Evolutionary conservation across 1,140 invertebrate genomes (phyloP).

Genomic region (Brachionus koreanus): DNA sequence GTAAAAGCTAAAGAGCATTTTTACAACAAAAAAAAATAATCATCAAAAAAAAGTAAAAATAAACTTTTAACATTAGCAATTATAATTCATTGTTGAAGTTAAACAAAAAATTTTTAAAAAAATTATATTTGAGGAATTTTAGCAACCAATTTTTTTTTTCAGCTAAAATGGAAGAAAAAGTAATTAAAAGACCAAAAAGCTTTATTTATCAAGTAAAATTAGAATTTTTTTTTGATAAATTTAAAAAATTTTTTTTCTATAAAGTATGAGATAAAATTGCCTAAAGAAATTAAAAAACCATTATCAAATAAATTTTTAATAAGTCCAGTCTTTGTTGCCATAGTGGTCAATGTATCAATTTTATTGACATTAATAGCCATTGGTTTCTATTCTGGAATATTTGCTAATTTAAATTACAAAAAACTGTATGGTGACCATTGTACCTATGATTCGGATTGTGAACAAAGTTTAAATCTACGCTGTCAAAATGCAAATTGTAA

Average conservation of each 20-base stretch:
- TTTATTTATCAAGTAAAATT: too few relatives aligned
- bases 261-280: neutral
- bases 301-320: neutral
- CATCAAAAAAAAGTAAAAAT: too few relatives aligned
- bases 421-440: constrained; percentile 15
- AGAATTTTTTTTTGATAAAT: too few relatives aligned
- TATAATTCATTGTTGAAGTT: too few relatives aligned
- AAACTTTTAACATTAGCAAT: too few relatives aligned
- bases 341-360: neutral
- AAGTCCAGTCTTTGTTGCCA: neutral
- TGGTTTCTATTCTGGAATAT: neutral
- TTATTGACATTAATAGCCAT: neutral
- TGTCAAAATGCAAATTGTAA: neutral
- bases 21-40: too few relatives aligned
- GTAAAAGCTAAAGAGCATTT: too few relatives aligned
- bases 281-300: neutral
- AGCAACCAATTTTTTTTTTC: too few relatives aligned
- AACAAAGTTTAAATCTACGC: neutral
- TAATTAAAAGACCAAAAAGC: too few relatives aligned
- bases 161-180: too few relatives aligned
- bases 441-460: neutral
- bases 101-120: too few relatives aligned
- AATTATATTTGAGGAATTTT: too few relatives aligned
- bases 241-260: neutral
- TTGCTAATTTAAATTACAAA: neutral